A percentile compares a stretch with the other conserved stretches of the same genome.
Conservation (phyloP, 1,140 invertebrate genomes). For the Drosophila watanabei region DNA sequence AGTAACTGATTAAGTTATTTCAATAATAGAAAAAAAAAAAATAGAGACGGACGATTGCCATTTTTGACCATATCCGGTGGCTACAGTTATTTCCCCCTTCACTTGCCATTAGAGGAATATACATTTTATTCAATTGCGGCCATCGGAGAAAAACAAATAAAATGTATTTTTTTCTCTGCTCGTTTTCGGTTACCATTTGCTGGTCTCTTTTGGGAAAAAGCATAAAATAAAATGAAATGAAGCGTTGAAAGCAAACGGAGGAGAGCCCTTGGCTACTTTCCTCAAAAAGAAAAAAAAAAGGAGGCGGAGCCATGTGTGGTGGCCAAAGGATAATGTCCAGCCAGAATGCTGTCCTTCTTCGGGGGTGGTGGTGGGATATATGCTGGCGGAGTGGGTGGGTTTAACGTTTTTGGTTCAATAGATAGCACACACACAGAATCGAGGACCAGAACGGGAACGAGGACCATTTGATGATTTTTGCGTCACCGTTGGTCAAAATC, state of each 20-base stretch:
- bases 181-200: constrained; percentile 39
- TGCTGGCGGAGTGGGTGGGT: constrained; percentile 23
- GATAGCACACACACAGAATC: constrained; percentile 39
- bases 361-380: constrained; percentile 2
- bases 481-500: constrained; percentile 82
- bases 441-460: constrained; percentile 28
- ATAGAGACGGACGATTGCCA: not conserved
- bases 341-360: not conserved
- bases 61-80: not conserved
- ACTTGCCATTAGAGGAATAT: constrained; percentile 58
- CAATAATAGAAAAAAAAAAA: constrained; percentile 1
- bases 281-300: constrained; percentile 15
- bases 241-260: constrained; percentile 68
- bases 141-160: constrained; percentile 76
- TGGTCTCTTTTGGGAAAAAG: constrained; percentile 64
- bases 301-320: constrained; percentile 59
- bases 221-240: constrained; percentile 84
- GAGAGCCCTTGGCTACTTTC: constrained; percentile 66
- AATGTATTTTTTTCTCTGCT: constrained; percentile 69
- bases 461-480: constrained; percentile 81
- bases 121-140: constrained; percentile 84
- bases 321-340: constrained; percentile 32
- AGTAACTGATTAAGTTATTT: constrained; percentile 29
- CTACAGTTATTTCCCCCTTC: not conserved
- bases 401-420: constrained; percentile 77